Base-by-base conservation (phyloP, 2,888 invertebrate species). In the Saturnia pavonia region DNA sequence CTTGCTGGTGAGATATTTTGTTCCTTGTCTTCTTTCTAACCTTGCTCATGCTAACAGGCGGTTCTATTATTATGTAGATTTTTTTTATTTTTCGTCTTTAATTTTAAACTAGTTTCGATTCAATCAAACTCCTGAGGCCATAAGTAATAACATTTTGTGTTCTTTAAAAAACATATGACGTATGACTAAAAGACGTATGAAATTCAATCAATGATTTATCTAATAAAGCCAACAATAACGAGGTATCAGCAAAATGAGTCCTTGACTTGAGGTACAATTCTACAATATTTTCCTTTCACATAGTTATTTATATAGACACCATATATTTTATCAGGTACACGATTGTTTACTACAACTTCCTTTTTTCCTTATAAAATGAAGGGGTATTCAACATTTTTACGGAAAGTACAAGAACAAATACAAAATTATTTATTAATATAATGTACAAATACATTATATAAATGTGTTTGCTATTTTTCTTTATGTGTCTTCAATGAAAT, bases 1-100 rank as follows among this genome's bases (percentile, higher is more conserved):
- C 95, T 99, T 87, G 99, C 99, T 88, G 99, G 99, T 99, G 82
- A 92, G 93, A 60, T 60, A 60, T 19, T n/a, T n/a, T 22, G 11
- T 54, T 54, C 11, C 22, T 25, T 60, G 14, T 60, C 57, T 27
- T 60, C 57, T 14, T 27, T 19, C 14, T 60, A 60, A 60, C 57
- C 57, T 60, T 54, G 19, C 7, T 19, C n/a, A 51, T 51, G n/a
- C 16, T n/a, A 51, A 51, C 51, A 51, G n/a, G 51, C 51, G 11
- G 22, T 57, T 22, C 57, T 7, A 54, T 40, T 9, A 22, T 42
- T 42, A 19, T 25, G 22, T 51, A 19, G 51, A 19, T 51, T 51
- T 51, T 19, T 19, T 51, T 51, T 51, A 51, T 19, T 51, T 19
- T 19, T 51, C 14, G 16, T 19, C 14, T 51, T n/a, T 51, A 19